Base-by-base conservation (phyloP, 2,113 vertebrate species). In the Benitochromis conjunctus region DNA sequence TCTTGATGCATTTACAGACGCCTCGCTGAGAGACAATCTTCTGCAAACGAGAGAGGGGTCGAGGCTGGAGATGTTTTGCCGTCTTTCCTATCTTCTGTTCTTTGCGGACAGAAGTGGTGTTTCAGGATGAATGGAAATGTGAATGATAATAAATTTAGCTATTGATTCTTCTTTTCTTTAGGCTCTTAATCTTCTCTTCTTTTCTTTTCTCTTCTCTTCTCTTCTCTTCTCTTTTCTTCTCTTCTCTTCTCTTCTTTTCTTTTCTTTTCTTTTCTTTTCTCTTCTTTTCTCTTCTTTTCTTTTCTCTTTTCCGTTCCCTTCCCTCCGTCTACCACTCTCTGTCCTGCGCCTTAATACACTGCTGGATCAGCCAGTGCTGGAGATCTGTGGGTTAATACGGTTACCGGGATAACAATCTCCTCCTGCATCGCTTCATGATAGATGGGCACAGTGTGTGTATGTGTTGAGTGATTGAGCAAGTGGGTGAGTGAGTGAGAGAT, bases 351-450 rank as follows among this genome's bases (percentile, higher is more conserved):
- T 91, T 93, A 92, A 94, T 94, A 92, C 93, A 88, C 90, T 86
- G 53, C 86, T 62, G 88, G 92, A 93, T 90, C 88, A 85, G 91
- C 80, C 93, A 79, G 91, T 93, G 89, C 89, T 92, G 91, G 90
- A 91, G 92, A 95, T 95, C 92, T 90, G 86, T 86, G 94, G 94
- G 96, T 96, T 95, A 95, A 96, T 95, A 94, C 82, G 90, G 95
- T 94, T 94, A 95, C 88, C 82, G 56, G 86, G 95, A 96, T 95
- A 96, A 96, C 93, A 95, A 95, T 96, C 95, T 95, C 92, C 91
- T 89, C 87, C 91, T 85, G 91, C 89, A 92, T 88, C 71, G 55
- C 89, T 89, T 82, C 87, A 80, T 95, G 95, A 96, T 95, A 95
- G 95, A 96, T 96, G 95, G 91, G 66, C 89, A 58, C 82, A 56